Base-by-base conservation (phyloP, 2,888 invertebrate genomes). In the Ecliptopera silaceata region DNA sequence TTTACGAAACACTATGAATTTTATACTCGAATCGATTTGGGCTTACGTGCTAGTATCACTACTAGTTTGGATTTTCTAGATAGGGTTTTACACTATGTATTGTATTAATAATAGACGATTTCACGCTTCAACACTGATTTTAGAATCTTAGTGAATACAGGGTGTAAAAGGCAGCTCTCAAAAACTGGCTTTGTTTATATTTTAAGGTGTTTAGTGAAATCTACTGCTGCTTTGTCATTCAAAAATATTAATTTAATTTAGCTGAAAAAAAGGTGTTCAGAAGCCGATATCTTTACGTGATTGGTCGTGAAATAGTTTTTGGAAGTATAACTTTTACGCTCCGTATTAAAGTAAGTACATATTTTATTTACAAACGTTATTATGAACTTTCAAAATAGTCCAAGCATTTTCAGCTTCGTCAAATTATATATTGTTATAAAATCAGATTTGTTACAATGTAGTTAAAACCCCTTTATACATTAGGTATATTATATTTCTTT, bases 401-500 rank as follows among this genome's bases (percentile, higher is more conserved):
- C 53, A 36, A 34, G 39, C 56, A 42, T 55, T 48, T 49, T 34
- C 46, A 61, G 53, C 44, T 57, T 46, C 49, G 45, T 31, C 31
- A 39, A 46, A 42, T 13, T 48, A 46, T 39, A 49, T 50, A 54
- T 46, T 54, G 54, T 54, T 51, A 51, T 31, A 36, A 48, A 31
- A 36, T 6, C 52, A 41, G 44, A 57, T 52, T 53, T 58, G 49
- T 56, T 49, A 55, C 36, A 53, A 49, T 45, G 34, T 43, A 49
- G 47, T 46, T 46, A 56, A 51, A 55, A 51, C 54, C 20, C 36
- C 45, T 58, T 54, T 51, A 58, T 58, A 42, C 29, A 47, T 50
- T 52, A 56, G 42, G 38, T 56, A 41, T 46, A 47, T 56, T 58
- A 53, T 57, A 52, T 63, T 53, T 51, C 47, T 54, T 58, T 62